phyloP scores from a whole-genome alignment of 2,113 vertebrate genomes.

The Gymnocephalus cernua region DNA sequence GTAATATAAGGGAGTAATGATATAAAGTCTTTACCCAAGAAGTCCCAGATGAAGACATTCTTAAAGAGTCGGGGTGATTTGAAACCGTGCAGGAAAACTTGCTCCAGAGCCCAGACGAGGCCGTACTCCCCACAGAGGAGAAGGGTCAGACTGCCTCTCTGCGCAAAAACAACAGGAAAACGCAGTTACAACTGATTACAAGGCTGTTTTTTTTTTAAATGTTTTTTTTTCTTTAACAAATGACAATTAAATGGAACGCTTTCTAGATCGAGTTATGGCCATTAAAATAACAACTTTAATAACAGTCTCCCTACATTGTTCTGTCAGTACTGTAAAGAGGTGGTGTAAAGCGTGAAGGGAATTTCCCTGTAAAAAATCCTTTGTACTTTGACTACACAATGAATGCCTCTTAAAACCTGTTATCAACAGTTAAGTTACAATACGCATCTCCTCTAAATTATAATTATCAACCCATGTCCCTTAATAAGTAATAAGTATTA shows the following conservation, averaged over 20 bases:
- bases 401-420: constrained; percentile 40
- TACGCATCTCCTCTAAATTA: constrained; percentile 32
- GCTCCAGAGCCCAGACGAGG: constrained; percentile 96
- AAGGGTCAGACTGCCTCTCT: constrained; percentile 94
- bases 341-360: constrained; percentile 35
- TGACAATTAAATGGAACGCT: background rate
- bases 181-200: background rate
- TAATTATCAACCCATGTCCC: constrained; percentile 7
- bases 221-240: background rate
- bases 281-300: background rate
- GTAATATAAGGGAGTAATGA: background rate
- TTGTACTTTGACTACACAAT: constrained; percentile 43
- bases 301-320: constrained; percentile 5
- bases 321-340: background rate
- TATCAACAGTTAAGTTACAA: constrained; percentile 34
- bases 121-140: constrained; percentile 97
- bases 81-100: constrained; percentile 98
- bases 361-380: constrained; percentile 42
- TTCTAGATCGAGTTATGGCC: background rate
- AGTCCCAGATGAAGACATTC: constrained; percentile 99
- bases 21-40: constrained; percentile 86
- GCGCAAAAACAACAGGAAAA: constrained; percentile 30
- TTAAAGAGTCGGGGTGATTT: constrained; percentile 98
- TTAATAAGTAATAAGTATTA: constrained; percentile 29
- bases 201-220: background rate